Conservation (phyloP, 2,888 invertebrate genomes). For the Synanthedon tipuliformis region DNA sequence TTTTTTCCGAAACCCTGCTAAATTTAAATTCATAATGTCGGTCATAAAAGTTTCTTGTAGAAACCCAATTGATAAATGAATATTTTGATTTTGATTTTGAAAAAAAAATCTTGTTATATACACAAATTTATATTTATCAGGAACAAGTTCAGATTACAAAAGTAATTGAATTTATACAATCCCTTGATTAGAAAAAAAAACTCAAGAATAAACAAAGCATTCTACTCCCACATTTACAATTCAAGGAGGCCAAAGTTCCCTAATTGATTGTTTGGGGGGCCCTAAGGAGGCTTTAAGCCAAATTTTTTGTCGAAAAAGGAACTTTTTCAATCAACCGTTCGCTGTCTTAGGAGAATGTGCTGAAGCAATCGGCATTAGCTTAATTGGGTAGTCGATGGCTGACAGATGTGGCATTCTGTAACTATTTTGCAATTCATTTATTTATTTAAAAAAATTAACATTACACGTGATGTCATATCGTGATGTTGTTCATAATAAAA, state of each 20-base stretch:
- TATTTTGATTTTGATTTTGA: too few species aligned
- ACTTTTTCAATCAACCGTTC: slow-evolving; percentile 55
- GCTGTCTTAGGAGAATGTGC: slow-evolving; percentile 18
- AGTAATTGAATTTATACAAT: background rate
- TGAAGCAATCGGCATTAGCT: background rate
- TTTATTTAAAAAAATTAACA: too few species aligned
- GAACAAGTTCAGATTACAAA: too few species aligned
- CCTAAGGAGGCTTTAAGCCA: slow-evolving; percentile 26
- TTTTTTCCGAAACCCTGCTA: too few species aligned
- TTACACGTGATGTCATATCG: too few species aligned
- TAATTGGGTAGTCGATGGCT: background rate
- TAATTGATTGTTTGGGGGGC: slow-evolving; percentile 57
- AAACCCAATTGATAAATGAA: too few species aligned
- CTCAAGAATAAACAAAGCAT: slow-evolving; percentile 16
- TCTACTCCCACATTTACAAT: slow-evolving; percentile 43
- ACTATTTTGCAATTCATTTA: too few species aligned
- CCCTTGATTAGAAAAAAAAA: background rate
- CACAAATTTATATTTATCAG: too few species aligned
- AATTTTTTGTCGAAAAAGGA: slow-evolving; percentile 30
- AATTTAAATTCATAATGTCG: too few species aligned
- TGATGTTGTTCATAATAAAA: too few species aligned
- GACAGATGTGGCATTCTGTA: background rate
- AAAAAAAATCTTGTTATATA: too few species aligned
- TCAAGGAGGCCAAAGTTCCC: slow-evolving; percentile 50
- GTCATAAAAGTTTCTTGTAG: too few species aligned